Evolutionary conservation across 2,797 vertebrate genomes (phyloP).

Genomic region (Anniella stebbinsi): DNA sequence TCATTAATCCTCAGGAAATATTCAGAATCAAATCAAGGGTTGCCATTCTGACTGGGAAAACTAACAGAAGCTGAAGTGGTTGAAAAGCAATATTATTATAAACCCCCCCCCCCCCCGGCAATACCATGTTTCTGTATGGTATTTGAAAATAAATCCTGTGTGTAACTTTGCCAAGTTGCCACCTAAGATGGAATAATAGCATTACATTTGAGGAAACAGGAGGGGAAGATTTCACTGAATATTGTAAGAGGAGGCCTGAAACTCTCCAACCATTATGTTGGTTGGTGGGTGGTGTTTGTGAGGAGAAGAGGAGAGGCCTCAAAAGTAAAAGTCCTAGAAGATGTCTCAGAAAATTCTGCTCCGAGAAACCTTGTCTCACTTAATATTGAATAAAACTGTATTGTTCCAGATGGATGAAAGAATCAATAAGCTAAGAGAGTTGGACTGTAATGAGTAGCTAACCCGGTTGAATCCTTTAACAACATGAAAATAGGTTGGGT

Average conservation of each 20-base stretch:
- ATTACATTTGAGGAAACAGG: neutral
- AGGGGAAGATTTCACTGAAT: neutral
- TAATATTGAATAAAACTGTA: neutral
- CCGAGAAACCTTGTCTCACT: neutral
- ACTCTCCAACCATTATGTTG: neutral
- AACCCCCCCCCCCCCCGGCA: neutral
- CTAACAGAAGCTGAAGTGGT: neutral
- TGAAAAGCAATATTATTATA: neutral
- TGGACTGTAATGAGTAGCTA: neutral
- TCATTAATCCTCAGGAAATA: conserved; percentile 2
- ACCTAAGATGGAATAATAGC: neutral
- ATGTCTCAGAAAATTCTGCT: neutral
- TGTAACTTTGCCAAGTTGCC: neutral
- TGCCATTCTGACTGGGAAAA: neutral
- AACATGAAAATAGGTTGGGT: neutral
- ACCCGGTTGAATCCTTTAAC: neutral
- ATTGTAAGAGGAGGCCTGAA: neutral
- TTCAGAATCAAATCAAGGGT: neutral
- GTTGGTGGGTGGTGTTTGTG: too few species aligned
- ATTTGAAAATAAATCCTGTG: neutral
- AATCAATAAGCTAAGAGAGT: neutral
- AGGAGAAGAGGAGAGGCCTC: neutral
- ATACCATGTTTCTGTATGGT: neutral
- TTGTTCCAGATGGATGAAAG: neutral
- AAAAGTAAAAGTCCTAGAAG: neutral